Base-by-base conservation (phyloP, 2,113 vertebrate genomes). In the Gadus chalcogrammus region DNA sequence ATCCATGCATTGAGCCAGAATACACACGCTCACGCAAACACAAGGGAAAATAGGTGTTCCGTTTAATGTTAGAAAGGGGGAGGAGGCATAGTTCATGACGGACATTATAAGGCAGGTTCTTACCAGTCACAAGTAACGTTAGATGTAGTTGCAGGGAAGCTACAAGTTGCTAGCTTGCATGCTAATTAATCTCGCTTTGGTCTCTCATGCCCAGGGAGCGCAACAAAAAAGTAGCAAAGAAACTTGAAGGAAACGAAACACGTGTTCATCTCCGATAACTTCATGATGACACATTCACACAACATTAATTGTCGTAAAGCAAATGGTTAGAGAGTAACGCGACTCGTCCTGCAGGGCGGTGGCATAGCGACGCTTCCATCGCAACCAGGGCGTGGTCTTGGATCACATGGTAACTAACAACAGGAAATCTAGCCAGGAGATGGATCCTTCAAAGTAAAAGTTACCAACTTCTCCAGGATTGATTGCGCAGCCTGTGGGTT, bases 311-410 rank as follows among this genome's bases (percentile, higher is more conserved):
- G 31, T 35, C 31, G 31, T 35, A 35, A 35, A 35, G 6, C 31
- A 35, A 35, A 4, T 35, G 31, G 31, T 35, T 35, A 35, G 31
- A 35, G 31, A 35, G 31, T 35, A 35, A 35, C 31, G 31, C 31
- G 31, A 35, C 31, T 35, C 4, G 31, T 35, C 31, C 31, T 35
- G 31, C 9, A 9, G 42, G 42, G 42, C 42, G 42, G 42, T 76
- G 71, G 83, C 85, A 67, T 88, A 84, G 88, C 80, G 88, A 91
- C 90, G 91, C 88, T 84, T 80, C 77, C 65, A 75, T 22, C 18
- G 91, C 90, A 84, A 86, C 90, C 64, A 91, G 74, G 91, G 42
- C 42, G 42, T 48, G 42, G 42, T 13, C 42, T 8, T 48, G 42
- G 42, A 48, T 48, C 42, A 48, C 42, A 13, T 48, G 42, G 42